Evolutionary conservation across 2,113 vertebrate genomes (phyloP).

Genomic region (Nymphicus hollandicus): DNA sequence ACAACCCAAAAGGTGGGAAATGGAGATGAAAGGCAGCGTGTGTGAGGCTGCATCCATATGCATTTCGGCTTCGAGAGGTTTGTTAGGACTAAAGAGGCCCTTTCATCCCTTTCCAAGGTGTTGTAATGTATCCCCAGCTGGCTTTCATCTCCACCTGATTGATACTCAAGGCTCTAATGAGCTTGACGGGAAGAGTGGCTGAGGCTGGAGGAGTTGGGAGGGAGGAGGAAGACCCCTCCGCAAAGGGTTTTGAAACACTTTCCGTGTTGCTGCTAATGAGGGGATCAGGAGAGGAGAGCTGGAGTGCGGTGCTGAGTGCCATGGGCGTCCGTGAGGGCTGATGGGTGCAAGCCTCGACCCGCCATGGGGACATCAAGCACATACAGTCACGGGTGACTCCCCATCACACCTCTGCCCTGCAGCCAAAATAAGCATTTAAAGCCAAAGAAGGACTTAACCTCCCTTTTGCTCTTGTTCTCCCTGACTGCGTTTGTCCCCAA

Average conservation of each 20-base stretch:
- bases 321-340: fast-evolving
- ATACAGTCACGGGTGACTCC: fast-evolving
- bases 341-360: neutral
- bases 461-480: fast-evolving
- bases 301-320: fast-evolving
- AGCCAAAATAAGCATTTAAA: neutral
- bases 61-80: conserved; percentile 61
- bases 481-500: neutral
- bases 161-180: conserved; percentile 70
- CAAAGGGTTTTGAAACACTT: conserved; percentile 47
- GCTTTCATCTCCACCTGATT: conserved; percentile 74
- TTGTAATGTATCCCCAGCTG: conserved; percentile 53
- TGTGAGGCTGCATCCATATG: neutral
- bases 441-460: neutral
- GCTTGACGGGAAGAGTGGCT: conserved; percentile 59
- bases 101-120: conserved; percentile 69
- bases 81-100: conserved; percentile 64
- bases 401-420: fast-evolving
- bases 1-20: neutral
- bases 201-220: neutral
- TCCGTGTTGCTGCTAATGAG: conserved; percentile 27
- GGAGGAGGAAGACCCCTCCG: neutral
- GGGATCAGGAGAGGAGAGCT: neutral
- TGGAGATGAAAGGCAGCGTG: conserved; percentile 58
- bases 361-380: fast-evolving